These are phyloP conservation scores for Sinocyclocheilus anshuiensis DNA, from an alignment of 2,113 vertebrate species.

Conservation along the genomic window DNA sequence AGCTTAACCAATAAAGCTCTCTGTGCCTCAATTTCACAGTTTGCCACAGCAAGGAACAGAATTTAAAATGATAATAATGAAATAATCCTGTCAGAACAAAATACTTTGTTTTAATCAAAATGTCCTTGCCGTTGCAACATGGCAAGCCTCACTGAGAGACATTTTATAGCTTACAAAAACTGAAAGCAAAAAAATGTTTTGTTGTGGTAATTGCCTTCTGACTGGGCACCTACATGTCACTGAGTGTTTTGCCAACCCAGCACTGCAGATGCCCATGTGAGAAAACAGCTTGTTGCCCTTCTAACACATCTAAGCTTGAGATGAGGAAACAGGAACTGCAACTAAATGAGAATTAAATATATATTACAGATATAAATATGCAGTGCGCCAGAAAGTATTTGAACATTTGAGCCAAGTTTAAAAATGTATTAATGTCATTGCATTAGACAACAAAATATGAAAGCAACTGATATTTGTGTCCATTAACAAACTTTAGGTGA, in stretches of 20 bases:
- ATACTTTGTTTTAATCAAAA: neutral
- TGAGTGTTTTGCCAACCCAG: constrained; percentile 53
- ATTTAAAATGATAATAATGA: neutral
- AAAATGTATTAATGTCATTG: neutral
- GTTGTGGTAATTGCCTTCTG: constrained; percentile 62
- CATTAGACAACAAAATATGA: neutral
- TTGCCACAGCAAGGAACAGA: constrained; percentile 46
- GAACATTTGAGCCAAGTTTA: neutral
- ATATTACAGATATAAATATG: neutral
- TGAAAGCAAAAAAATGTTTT: neutral
- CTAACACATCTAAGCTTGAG: neutral
- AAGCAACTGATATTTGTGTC: neutral
- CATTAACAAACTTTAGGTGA: neutral
- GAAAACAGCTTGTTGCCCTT: constrained; percentile 27
- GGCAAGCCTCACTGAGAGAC: constrained; percentile 52
- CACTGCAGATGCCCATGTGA: constrained; percentile 56
- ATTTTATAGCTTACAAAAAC: constrained; percentile 41
- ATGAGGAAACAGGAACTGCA: constrained; percentile 45
- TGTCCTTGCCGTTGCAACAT: constrained; percentile 59
- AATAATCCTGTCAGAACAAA: neutral
- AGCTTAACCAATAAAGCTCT: constrained; percentile 34
- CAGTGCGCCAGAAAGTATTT: neutral
- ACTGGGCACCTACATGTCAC: constrained; percentile 66
- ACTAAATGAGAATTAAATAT: neutral
- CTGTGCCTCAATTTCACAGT: constrained; percentile 49